Evolutionary conservation across 1,140 invertebrate genomes (phyloP).

Genomic region (Hetaerina americana): DNA sequence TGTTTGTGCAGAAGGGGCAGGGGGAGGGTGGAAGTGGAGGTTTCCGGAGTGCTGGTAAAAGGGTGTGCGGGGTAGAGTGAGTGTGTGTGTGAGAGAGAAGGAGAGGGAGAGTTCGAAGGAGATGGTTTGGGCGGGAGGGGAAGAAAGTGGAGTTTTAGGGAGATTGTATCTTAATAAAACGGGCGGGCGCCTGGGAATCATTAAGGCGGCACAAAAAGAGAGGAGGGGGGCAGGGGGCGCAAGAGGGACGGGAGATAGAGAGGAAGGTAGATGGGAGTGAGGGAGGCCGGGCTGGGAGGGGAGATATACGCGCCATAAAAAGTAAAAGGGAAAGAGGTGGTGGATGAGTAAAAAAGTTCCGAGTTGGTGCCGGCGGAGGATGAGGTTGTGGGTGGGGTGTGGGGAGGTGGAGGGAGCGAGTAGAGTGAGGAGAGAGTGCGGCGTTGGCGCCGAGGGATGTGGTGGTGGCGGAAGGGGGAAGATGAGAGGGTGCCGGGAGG

Average conservation of each 20-base stretch:
- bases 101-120: too few relatives aligned
- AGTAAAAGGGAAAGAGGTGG: neutral
- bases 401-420: neutral
- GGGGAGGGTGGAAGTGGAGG: too few relatives aligned
- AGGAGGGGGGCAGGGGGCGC: neutral
- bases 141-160: neutral
- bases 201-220: neutral
- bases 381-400: neutral
- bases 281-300: neutral
- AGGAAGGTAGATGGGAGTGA: neutral
- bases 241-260: neutral
- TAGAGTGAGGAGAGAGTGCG: too few relatives aligned
- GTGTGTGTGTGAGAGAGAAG: too few relatives aligned
- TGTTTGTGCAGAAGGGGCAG: neutral
- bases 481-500: too few relatives aligned
- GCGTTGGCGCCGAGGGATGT: too few relatives aligned
- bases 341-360: neutral
- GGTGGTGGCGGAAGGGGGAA: too few relatives aligned
- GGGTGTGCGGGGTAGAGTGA: too few relatives aligned
- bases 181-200: neutral
- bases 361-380: too few relatives aligned
- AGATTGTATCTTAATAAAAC: slow-evolving; percentile 1
- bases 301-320: neutral
- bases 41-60: too few relatives aligned
- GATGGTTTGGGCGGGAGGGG: neutral